A percentile compares a stretch with the other conserved stretches of the same genome.
phyloP scores from a whole-genome alignment of 2,888 invertebrate species.

The Clivina fossor region DNA sequence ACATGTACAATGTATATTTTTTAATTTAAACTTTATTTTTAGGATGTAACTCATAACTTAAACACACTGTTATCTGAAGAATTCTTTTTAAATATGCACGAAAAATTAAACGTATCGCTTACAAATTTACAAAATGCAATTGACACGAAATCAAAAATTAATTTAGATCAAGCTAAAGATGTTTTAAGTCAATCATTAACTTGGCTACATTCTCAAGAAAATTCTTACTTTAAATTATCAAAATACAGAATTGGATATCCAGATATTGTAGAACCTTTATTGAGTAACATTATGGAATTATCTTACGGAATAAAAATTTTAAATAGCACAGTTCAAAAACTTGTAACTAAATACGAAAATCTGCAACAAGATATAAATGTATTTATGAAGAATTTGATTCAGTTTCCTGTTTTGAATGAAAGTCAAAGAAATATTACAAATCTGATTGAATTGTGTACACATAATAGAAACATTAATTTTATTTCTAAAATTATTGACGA shows the following conservation, averaged over 20 bases:
- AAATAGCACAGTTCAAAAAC: slow-evolving; percentile 58
- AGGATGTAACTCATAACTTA: slow-evolving; percentile 20
- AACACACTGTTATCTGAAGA: slow-evolving; percentile 26
- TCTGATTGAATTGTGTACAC: slow-evolving; percentile 56
- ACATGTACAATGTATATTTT: background rate
- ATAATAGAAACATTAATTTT: slow-evolving; percentile 43
- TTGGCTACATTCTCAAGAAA: slow-evolving; percentile 59
- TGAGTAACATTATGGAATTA: slow-evolving; percentile 68
- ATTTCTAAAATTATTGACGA: slow-evolving; percentile 41
- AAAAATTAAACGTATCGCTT: slow-evolving; percentile 44
- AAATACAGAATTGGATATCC: slow-evolving; percentile 69
- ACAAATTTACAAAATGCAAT: slow-evolving; percentile 52
- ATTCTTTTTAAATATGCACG: slow-evolving; percentile 28
- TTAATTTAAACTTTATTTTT: slow-evolving; percentile 11
- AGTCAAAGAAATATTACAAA: slow-evolving; percentile 48
- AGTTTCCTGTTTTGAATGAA: slow-evolving; percentile 55
- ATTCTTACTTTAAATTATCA: slow-evolving; percentile 60
- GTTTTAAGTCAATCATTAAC: slow-evolving; percentile 43
- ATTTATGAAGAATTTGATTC: slow-evolving; percentile 55
- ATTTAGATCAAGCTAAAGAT: slow-evolving; percentile 28
- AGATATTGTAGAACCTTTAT: slow-evolving; percentile 74
- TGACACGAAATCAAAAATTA: slow-evolving; percentile 20
- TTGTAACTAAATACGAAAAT: slow-evolving; percentile 48
- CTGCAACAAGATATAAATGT: slow-evolving; percentile 42
- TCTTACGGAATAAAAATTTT: slow-evolving; percentile 64